These are phyloP conservation scores for Albula glossodonta DNA, from an alignment of 2,113 vertebrate species.

Conservation along the genomic window DNA sequence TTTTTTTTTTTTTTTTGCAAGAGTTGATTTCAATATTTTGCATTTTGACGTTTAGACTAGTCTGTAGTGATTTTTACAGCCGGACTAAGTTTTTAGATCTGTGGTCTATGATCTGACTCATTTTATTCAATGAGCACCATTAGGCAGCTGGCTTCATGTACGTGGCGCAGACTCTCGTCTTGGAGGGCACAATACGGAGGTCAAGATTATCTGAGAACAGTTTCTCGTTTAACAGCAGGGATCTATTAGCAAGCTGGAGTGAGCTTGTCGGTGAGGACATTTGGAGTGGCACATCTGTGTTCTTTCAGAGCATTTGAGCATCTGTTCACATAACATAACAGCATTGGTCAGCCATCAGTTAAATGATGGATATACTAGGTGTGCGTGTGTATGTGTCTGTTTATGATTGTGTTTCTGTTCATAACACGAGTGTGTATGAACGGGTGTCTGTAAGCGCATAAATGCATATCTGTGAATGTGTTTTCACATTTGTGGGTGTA, in stretches of 20 bases:
- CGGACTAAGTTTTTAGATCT: no score
- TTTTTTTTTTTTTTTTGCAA: no score
- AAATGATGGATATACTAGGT: not conserved
- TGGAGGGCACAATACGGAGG: not conserved
- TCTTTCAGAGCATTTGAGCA: not conserved
- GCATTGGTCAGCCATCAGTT: no score
- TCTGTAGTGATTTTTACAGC: no score
- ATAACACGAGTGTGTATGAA: conserved; percentile 23
- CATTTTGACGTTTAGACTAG: no score
- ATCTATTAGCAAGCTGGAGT: not conserved
- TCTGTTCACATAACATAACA: not conserved
- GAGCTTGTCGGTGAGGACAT: not conserved
- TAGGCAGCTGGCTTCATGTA: not conserved
- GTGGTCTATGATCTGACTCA: no score
- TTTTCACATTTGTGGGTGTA: not conserved
- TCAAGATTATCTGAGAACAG: not conserved
- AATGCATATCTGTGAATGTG: not conserved
- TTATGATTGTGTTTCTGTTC: conserved; percentile 36
- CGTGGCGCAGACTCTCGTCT: not conserved
- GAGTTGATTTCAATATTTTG: no score
- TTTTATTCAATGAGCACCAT: not conserved
- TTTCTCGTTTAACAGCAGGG: not conserved
- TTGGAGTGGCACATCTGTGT: not conserved
- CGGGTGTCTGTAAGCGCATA: not conserved
- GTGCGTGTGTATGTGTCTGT: conserved; percentile 31